These are phyloP conservation scores for Scomberomorus guttatus DNA, from an alignment of 2,797 vertebrate species.

Conservation along the genomic window DNA sequence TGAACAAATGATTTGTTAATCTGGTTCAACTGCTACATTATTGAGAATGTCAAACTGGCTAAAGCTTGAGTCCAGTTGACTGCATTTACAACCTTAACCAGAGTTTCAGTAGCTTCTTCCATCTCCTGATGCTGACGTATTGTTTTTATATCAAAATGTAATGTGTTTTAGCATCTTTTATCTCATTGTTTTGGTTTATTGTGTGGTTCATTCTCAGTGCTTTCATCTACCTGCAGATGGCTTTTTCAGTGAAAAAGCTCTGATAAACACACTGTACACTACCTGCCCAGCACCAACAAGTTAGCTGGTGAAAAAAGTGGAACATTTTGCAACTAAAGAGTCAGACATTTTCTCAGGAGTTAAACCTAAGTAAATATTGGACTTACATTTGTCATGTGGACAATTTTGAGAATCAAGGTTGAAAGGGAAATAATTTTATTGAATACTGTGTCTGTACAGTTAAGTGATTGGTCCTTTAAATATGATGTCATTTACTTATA, in stretches of 20 bases:
- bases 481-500: slow-evolving; percentile 9
- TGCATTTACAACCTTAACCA: background rate
- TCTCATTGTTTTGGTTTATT: too few species aligned
- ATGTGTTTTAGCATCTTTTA: background rate
- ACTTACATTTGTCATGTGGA: background rate
- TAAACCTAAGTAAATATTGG: background rate
- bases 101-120: background rate
- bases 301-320: too few species aligned
- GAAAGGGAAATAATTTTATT: slow-evolving; percentile 41
- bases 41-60: background rate
- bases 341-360: too few species aligned
- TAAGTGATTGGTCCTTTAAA: slow-evolving; percentile 46
- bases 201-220: too few species aligned
- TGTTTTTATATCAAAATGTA: background rate
- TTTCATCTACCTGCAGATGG: background rate
- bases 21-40: background rate
- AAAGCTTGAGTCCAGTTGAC: background rate
- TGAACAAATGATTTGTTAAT: background rate
- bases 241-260: background rate
- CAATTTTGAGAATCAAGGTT: background rate
- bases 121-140: background rate
- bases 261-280: too few species aligned
- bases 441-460: slow-evolving; percentile 33
- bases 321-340: too few species aligned
- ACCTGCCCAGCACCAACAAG: too few species aligned